Base-by-base conservation (phyloP, 2,797 vertebrate genomes). In the Novumbra hubbsi region DNA sequence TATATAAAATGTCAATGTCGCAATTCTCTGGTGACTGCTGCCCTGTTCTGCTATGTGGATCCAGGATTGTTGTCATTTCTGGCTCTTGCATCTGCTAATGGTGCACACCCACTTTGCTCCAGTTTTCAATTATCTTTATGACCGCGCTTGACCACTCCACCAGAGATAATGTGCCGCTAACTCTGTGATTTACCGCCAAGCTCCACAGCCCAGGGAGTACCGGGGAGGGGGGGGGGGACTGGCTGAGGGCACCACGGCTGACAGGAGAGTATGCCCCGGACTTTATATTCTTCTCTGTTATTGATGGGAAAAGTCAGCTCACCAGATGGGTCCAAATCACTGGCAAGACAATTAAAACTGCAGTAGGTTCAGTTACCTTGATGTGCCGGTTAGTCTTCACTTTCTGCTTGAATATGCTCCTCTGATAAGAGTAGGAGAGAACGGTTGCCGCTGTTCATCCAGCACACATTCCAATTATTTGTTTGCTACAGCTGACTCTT, bases 51-150 rank as follows among this genome's bases (percentile, higher is more conserved):
- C 28, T 4, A 16, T 24, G n/a, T 24, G 8, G n/a, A 66, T 9
- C n/a, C 32, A n/a, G 32, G 1, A n/a, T n/a, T 38, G 32, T 38
- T n/a, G 34, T 67, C 19, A 16, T 57, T 24, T 38, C 19, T 17
- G 14, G 4, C 50, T 38, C n/a, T 14, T 57, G 30, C 50, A n/a
- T 15, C 4, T 69, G 30, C 69, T 71, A 30, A 15, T 7, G 30
- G 28, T 2, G 49, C 41, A 45, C 41, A 34, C 69, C 50, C 50
- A 60, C 52, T 71, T 38, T 38, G 30, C 50, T 11, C 69, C 28
- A 5, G 34, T 71, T 71, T 57, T 15, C 70, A 71, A 71, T 71
- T 41, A 71, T 52, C 17, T 57, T 71, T 71, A 71, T 60, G 70
- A 52, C 50, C 30, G 32, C 32, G 28, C 52, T 57, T 38, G 52